Base-by-base conservation (phyloP, 2,888 invertebrate genomes). In the Priocnemis perturbator region DNA sequence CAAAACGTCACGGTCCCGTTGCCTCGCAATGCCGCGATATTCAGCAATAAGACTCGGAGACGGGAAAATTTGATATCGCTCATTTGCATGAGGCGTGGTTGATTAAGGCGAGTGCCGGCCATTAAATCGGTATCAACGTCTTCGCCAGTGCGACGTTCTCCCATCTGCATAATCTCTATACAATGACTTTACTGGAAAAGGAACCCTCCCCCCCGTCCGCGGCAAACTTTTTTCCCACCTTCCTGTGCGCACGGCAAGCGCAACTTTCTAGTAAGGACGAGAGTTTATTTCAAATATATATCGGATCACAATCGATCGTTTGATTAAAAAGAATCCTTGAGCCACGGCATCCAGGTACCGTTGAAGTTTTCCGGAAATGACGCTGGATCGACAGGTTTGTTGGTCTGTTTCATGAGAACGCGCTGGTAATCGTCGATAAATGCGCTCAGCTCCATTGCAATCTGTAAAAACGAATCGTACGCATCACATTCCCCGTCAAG, bases 111-210 rank as follows among this genome's bases (percentile, higher is more conserved):
- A 37, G 37, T 37, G 37, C 37, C 37, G 37, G 37, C 7, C 37
- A 79, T 87, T 84, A 87, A 88, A 86, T 76, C 67, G 81, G 83
- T 84, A 86, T 88, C 85, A 86, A 80, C 81, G 74, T 80, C 76
- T 79, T 77, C 66, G 69, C 65, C 68, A 66, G 64, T 74, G 52
- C 74, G 63, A 70, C 63, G 47, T 66, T 26, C 53, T 57, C 76
- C 71, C 78, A 88, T 88, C 83, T 87, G 74, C 87, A 87, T 88
- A 88, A 88, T 87, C 84, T 83, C 73, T 79, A 84, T 85, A 87
- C 78, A 82, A 88, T 88, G 81, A 82, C 81, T 71, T 73, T 67
- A 37, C 37, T 9, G 37, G 58, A 55, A 21, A 59, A 61, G 67
- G 71, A 72, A 77, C 62, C 74, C 57, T 59, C 57, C 59, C 57